These are phyloP conservation scores for Drosophila rufa DNA, from an alignment of 1,140 invertebrate species.

Conservation along the genomic window DNA sequence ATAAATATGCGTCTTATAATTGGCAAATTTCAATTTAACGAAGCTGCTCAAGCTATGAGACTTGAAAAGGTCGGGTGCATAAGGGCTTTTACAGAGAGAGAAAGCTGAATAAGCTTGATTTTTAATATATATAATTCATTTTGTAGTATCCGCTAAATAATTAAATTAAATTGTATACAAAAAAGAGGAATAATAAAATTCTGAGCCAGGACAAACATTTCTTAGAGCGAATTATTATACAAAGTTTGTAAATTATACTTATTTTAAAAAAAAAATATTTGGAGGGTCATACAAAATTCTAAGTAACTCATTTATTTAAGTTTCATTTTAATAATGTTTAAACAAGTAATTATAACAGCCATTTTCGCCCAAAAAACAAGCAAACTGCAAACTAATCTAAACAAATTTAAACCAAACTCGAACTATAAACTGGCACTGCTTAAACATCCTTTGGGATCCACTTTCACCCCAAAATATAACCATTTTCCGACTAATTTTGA, in stretches of 20 bases:
- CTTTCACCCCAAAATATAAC: background rate
- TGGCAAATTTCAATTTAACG: slow-evolving; percentile 1
- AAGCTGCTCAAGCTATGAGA: background rate
- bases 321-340: background rate
- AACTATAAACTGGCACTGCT: background rate
- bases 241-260: too few relatives aligned
- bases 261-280: background rate
- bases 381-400: background rate
- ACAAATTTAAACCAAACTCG: background rate
- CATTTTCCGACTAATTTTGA: background rate
- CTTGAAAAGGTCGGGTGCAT: too few relatives aligned
- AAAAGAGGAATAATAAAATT: too few relatives aligned
- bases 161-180: background rate
- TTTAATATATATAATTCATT: too few relatives aligned
- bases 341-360: background rate
- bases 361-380: background rate
- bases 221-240: rapidly evolving
- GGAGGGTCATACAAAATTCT: rapidly evolving
- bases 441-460: rapidly evolving
- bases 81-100: background rate
- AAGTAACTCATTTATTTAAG: background rate
- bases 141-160: background rate
- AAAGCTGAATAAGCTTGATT: background rate
- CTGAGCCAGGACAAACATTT: too few relatives aligned
- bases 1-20: slow-evolving; percentile 36